Percentiles rank a stretch among this genome's conserved stretches.
Evolutionary conservation across 2,797 vertebrate genomes (phyloP).

Genomic region (Smutsia temminckii): DNA sequence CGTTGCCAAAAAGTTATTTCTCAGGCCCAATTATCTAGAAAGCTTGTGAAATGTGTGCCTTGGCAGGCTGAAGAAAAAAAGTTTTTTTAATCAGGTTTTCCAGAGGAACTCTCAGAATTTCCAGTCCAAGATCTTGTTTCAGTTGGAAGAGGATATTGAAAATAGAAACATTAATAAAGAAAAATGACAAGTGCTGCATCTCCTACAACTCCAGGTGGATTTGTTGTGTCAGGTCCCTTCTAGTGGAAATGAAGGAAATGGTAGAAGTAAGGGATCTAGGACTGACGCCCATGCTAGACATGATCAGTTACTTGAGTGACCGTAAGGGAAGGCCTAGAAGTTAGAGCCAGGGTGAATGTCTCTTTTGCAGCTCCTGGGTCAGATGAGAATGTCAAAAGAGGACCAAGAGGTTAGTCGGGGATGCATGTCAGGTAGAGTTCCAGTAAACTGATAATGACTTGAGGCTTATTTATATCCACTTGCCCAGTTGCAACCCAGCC

Average conservation of each 20-base stretch:
- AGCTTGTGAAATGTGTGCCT: slow-evolving; percentile 54
- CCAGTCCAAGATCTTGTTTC: slow-evolving; percentile 29
- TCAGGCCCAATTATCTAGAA: slow-evolving; percentile 47
- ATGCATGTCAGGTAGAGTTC: background rate
- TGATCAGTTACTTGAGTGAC: background rate
- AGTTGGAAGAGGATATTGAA: background rate
- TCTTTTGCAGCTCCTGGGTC: background rate
- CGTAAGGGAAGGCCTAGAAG: background rate
- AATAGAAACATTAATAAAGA: slow-evolving; percentile 51
- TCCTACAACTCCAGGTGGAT: background rate
- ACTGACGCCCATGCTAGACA: background rate
- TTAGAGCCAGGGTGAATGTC: background rate
- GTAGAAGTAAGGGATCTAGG: background rate
- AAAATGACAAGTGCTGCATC: background rate
- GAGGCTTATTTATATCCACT: background rate
- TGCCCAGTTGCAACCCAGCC: background rate
- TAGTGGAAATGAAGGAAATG: background rate
- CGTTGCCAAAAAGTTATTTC: slow-evolving; percentile 54
- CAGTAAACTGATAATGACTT: background rate
- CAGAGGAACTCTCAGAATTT: slow-evolving; percentile 56
- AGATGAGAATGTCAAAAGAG: background rate
- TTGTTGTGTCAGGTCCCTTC: background rate
- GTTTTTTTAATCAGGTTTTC: slow-evolving; percentile 43
- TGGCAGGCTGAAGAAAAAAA: slow-evolving; percentile 41
- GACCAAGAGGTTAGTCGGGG: background rate